Percentiles rank a stretch among this genome's conserved stretches.
These are phyloP conservation scores for Dexiosoma caninum DNA, from an alignment of 2,888 invertebrate species.

Conservation along the genomic window DNA sequence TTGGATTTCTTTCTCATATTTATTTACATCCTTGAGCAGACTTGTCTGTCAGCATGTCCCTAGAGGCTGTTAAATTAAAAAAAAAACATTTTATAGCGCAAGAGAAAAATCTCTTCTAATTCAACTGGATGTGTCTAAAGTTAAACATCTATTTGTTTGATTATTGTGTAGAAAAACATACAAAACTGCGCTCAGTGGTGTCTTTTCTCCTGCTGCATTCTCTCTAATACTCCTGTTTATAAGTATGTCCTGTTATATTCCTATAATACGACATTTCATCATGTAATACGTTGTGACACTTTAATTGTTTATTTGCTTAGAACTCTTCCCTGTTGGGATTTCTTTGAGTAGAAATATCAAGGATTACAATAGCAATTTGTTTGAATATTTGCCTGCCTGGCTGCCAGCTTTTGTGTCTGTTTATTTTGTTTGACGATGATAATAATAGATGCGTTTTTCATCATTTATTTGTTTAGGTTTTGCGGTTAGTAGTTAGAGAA, in stretches of 20 bases:
- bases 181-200: constrained; percentile 24
- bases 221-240: constrained; percentile 21
- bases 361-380: constrained; percentile 10
- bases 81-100: neutral
- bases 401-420: neutral
- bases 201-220: constrained; percentile 15
- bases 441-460: constrained; percentile 15
- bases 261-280: constrained; percentile 48
- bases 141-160: constrained; percentile 48
- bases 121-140: constrained; percentile 48
- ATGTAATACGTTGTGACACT: constrained; percentile 66
- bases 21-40: constrained; percentile 48
- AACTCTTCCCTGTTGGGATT: constrained; percentile 30
- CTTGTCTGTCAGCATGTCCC: constrained; percentile 51
- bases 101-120: constrained; percentile 1
- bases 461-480: constrained; percentile 60
- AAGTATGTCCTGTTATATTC: neutral
- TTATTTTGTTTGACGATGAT: constrained; percentile 30
- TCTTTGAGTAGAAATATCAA: neutral
- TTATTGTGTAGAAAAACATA: constrained; percentile 18
- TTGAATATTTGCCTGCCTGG: constrained; percentile 3
- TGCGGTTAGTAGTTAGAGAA: constrained; percentile 54
- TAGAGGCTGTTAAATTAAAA: constrained; percentile 36
- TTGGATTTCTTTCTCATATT: constrained; percentile 52
- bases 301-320: constrained; percentile 66